Percentiles rank a stretch among this genome's conserved stretches.
Conservation (phyloP, 2,113 vertebrate genomes). For the Leucosticte australis region DNA sequence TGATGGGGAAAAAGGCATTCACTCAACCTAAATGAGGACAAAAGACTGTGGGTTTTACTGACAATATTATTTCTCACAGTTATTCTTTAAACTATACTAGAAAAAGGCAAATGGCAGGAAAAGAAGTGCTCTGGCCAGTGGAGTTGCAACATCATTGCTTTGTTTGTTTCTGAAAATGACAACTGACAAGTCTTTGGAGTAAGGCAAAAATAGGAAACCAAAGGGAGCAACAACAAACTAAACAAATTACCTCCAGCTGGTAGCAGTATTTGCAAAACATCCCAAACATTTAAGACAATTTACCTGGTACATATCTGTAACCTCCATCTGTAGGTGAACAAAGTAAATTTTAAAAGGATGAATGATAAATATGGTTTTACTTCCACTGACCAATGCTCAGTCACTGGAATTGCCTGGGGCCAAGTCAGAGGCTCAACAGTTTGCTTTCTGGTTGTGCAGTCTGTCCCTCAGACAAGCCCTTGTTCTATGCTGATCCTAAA, state of each 20-base stretch:
- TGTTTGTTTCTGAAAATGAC: background rate
- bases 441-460: background rate
- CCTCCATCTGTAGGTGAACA: background rate
- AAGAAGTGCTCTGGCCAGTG: background rate
- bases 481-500: background rate
- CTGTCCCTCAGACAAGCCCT: background rate
- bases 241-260: background rate
- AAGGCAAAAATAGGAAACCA: background rate
- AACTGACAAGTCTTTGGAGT: background rate
- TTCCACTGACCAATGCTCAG: background rate
- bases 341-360: background rate
- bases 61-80: background rate
- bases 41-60: background rate
- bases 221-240: background rate
- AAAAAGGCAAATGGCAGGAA: background rate
- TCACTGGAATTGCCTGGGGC: background rate
- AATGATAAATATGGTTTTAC: background rate
- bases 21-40: background rate
- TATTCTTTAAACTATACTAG: background rate
- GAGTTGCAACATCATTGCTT: background rate
- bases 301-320: background rate
- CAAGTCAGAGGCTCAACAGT: background rate
- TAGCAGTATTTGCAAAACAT: background rate
- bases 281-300: background rate
- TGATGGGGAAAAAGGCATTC: rapidly evolving